Conservation (phyloP, 2,888 invertebrate genomes). For the Perizoma flavofasciatum region DNA sequence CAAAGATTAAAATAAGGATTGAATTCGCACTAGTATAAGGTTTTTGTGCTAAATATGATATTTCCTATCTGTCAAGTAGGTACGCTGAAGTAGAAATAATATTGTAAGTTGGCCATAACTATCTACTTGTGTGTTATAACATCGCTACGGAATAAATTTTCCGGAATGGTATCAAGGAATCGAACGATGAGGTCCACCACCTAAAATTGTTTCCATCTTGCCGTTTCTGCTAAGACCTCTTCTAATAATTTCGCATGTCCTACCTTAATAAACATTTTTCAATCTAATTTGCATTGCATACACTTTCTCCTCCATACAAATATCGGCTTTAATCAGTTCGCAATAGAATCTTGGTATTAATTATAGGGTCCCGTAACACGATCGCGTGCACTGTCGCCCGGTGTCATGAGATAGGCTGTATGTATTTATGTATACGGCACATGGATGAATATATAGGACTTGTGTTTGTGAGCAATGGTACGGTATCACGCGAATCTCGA, state of each 20-base stretch:
- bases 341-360: conserved; percentile 27
- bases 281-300: conserved; percentile 23
- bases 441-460: conserved; percentile 31
- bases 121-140: too few species aligned
- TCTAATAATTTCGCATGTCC: conserved; percentile 7
- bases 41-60: too few species aligned
- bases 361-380: conserved; percentile 32
- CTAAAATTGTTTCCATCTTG: not conserved
- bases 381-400: conserved; percentile 37
- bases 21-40: not conserved
- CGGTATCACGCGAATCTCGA: conserved; percentile 39
- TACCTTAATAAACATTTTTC: conserved; percentile 18
- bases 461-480: conserved; percentile 36
- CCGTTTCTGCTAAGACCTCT: not conserved
- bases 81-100: too few species aligned
- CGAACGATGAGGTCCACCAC: too few species aligned
- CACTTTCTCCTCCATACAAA: conserved; percentile 10
- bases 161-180: too few species aligned
- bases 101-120: too few species aligned
- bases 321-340: conserved; percentile 21
- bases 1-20: not conserved
- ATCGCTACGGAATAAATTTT: too few species aligned
- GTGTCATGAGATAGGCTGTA: conserved; percentile 29
- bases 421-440: conserved; percentile 22
- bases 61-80: too few species aligned